Base-by-base conservation (phyloP, 2,888 invertebrate species). In the Sturmia bella region DNA sequence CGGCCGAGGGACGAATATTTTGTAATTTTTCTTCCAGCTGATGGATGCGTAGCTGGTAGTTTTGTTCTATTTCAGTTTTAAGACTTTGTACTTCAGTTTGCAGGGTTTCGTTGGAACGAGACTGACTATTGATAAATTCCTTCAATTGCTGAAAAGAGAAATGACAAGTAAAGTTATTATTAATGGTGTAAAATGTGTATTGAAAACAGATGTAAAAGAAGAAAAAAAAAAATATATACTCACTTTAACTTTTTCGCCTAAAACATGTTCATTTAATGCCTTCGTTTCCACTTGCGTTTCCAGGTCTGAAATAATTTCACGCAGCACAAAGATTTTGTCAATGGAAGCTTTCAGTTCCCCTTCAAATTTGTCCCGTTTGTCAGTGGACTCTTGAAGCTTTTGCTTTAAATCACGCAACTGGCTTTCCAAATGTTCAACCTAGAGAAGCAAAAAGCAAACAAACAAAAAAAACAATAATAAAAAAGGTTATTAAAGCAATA, bases 361-460 rank as follows among this genome's bases (percentile, higher is more conserved):
- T 89, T 97, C 95, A 0, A 94, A 90, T 68, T 94, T 92, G 1
- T 93, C 92, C 85, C 94, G 94, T 81, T 93, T 93, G 0, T 92
- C 89, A 85, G 94, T 94, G 1, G 94, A 90, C 9, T 94, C 94
- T 1, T 91, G 88, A 82, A 95, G 92, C 64, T 93, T 91, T 83
- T 93, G 92, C 57, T 93, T 93, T 91, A 95, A 93, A 80, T 96
- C 95, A 37, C 94, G 93, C 57, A 96, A 92, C 90, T 97, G 96
- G 2, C 93, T 91, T 90, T 96, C 96, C 84, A 97, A 91, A 69
- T 94, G 94, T 87, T 96, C 96, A 66, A 96, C 95, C 97, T 97
- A 80, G 50, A 82, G 82, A 2, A 0, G 5, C 6, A 27, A 43
- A 24, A 19, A 45, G 2, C 7, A 12, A 32, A 50, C 12, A 54